These are phyloP conservation scores for Notolepis coatsorum DNA, from an alignment of 2,797 vertebrate species.

Conservation along the genomic window DNA sequence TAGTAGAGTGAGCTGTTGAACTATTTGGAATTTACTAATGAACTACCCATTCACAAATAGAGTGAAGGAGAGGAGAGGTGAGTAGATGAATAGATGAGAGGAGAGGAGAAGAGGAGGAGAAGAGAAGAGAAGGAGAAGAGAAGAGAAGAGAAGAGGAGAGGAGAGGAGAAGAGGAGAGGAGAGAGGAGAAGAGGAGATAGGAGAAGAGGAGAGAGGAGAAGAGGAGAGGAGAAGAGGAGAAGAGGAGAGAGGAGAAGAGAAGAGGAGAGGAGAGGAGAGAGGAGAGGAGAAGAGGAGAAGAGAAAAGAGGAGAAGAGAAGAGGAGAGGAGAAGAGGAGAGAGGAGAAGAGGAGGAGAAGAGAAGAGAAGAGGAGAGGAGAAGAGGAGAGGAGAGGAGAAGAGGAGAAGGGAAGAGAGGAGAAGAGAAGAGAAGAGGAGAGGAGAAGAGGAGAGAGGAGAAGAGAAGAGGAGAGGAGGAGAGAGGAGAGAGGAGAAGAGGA, in stretches of 20 bases:
- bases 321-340: not conserved
- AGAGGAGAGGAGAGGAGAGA: not conserved
- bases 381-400: not conserved
- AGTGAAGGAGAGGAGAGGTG: too few species aligned
- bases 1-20: too few species aligned
- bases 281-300: too few species aligned
- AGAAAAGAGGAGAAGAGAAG: too few species aligned
- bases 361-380: not conserved
- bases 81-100: too few species aligned
- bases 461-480: constrained; percentile 23
- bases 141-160: too few species aligned
- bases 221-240: constrained; percentile 40
- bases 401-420: too few species aligned
- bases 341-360: not conserved
- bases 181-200: constrained; percentile 21
- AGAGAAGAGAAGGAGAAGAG: too few species aligned
- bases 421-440: too few species aligned
- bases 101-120: not conserved
- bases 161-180: too few species aligned
- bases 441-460: too few species aligned
- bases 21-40: constrained; percentile 78
- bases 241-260: not conserved
- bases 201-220: not conserved
- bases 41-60: constrained; percentile 67
- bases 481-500: not conserved